phyloP scores from a whole-genome alignment of 2,113 vertebrate species.

The Leuciscus idus region DNA sequence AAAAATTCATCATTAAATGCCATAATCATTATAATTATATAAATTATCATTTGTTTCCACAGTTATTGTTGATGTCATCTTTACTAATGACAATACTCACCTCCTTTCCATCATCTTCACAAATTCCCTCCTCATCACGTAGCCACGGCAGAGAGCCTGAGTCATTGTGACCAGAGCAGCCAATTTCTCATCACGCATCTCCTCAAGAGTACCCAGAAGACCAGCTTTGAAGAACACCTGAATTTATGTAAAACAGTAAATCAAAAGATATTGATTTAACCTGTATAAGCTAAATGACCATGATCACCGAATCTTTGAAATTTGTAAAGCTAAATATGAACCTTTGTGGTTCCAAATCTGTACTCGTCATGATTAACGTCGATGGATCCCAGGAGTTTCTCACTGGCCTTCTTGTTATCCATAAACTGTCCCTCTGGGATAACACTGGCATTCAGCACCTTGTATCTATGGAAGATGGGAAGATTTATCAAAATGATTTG shows the following conservation, averaged over 20 bases:
- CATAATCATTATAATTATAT: no score
- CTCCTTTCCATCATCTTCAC: no score
- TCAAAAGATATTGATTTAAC: neutral
- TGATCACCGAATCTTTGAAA: neutral
- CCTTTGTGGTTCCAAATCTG: slow-evolving; percentile 67
- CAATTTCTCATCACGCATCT: slow-evolving; percentile 87
- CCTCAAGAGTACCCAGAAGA: slow-evolving; percentile 82
- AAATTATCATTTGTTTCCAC: no score
- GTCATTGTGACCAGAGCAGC: slow-evolving; percentile 84
- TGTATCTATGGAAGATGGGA: slow-evolving; percentile 53
- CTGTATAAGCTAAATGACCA: neutral
- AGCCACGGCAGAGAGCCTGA: slow-evolving; percentile 81
- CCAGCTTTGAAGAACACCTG: slow-evolving; percentile 91
- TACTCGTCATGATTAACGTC: slow-evolving; percentile 61
- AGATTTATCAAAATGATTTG: neutral
- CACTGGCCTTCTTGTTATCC: slow-evolving; percentile 61
- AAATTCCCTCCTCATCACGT: slow-evolving; percentile 77
- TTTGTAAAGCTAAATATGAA: neutral
- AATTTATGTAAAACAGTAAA: neutral
- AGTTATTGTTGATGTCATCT: no score
- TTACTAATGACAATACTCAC: no score
- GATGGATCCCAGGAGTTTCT: slow-evolving; percentile 64
- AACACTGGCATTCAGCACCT: slow-evolving; percentile 64
- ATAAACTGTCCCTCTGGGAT: slow-evolving; percentile 36
- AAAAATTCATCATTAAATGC: slow-evolving; percentile 81